Evolutionary conservation across 2,888 invertebrate species (phyloP).

Genomic region (Tridacna crocea): DNA sequence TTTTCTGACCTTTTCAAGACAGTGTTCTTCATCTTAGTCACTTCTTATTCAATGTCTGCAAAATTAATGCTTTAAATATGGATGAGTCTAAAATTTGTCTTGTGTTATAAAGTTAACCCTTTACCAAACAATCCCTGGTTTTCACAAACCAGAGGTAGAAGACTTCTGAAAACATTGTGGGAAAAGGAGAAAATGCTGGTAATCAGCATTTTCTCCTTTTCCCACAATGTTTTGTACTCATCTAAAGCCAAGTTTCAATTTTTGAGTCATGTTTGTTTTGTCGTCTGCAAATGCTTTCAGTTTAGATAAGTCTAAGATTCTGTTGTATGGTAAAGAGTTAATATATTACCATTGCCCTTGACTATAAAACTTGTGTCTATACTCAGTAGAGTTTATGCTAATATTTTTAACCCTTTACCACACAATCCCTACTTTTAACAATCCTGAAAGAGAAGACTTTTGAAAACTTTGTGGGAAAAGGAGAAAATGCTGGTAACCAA

Average conservation of each 20-base stretch:
- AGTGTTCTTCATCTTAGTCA: too few relatives aligned
- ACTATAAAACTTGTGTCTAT: background rate
- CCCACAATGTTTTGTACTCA: conserved; percentile 3
- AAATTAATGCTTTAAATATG: too few relatives aligned
- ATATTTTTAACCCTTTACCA: background rate
- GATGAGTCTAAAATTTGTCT: too few relatives aligned
- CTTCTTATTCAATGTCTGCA: too few relatives aligned
- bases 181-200: background rate
- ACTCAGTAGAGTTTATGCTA: background rate
- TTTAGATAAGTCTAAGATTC: background rate
- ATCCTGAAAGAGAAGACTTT: background rate
- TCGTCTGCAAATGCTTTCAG: background rate
- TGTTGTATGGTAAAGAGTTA: background rate
- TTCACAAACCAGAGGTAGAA: background rate
- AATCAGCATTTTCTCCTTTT: conserved; percentile 15
- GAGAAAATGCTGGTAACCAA: background rate
- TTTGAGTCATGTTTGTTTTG: background rate
- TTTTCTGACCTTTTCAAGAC: too few relatives aligned
- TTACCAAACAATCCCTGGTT: too few relatives aligned
- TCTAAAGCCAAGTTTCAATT: background rate
- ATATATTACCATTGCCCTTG: too few relatives aligned
- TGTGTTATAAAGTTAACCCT: too few relatives aligned
- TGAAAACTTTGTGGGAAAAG: background rate
- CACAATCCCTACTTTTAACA: too few relatives aligned
- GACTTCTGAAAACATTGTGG: conserved; percentile 1